A percentile compares a stretch with the other conserved stretches of the same genome.
Evolutionary conservation across 2,797 vertebrate species (phyloP).

Genomic region (Lemur catta): DNA sequence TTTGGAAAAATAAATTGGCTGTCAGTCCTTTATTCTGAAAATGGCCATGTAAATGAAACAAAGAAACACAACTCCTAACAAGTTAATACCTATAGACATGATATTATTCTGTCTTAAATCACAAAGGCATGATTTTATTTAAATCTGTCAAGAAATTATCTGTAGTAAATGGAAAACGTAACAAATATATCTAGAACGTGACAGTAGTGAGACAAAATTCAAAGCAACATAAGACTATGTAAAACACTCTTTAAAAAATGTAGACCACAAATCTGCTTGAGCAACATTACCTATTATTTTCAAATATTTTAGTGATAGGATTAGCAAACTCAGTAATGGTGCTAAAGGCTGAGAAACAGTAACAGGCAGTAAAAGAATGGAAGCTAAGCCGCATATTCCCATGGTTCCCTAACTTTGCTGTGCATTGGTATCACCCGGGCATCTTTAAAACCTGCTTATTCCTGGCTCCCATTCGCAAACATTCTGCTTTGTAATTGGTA

Average conservation of each 20-base stretch:
- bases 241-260: conserved; percentile 3
- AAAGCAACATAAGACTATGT: conserved; percentile 47
- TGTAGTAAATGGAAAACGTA: conserved; percentile 5
- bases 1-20: conserved; percentile 41
- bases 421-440: background rate
- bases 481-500: background rate
- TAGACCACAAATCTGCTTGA: conserved; percentile 7
- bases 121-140: conserved; percentile 53
- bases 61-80: conserved; percentile 13
- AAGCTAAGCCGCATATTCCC: background rate
- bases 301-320: background rate
- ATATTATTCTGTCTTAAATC: conserved; percentile 45
- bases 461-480: background rate
- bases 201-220: conserved; percentile 46
- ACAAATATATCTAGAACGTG: conserved; percentile 5
- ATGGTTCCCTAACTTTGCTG: background rate
- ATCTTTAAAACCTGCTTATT: background rate
- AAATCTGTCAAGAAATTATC: conserved; percentile 30
- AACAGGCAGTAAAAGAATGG: background rate
- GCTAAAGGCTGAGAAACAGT: background rate
- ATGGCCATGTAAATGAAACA: conserved; percentile 7
- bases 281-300: background rate
- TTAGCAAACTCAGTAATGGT: background rate
- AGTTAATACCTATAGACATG: conserved; percentile 17
- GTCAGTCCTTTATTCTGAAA: conserved; percentile 41